These are phyloP conservation scores for Acanthacorydalis orientalis DNA, from an alignment of 2,888 invertebrate genomes.

Conservation along the genomic window DNA sequence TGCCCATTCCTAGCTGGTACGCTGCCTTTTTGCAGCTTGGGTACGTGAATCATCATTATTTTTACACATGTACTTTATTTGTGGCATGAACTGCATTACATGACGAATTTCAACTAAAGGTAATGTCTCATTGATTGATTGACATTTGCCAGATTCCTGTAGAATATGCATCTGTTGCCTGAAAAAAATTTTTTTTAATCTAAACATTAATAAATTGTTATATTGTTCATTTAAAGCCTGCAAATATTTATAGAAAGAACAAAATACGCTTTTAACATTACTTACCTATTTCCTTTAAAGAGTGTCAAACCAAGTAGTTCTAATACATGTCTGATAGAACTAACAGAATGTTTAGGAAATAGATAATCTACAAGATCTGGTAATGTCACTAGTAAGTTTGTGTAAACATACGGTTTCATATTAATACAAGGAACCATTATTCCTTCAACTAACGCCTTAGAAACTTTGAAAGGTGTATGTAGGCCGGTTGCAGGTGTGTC, in stretches of 20 bases:
- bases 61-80: constrained; percentile 71
- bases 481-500: constrained; percentile 48
- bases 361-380: constrained; percentile 66
- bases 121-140: constrained; percentile 50
- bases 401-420: constrained; percentile 67
- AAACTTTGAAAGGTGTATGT: constrained; percentile 62
- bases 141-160: constrained; percentile 58
- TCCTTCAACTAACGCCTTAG: constrained; percentile 64
- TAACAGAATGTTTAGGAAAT: constrained; percentile 59
- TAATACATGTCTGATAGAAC: constrained; percentile 61
- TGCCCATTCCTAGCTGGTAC: constrained; percentile 43
- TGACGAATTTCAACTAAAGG: constrained; percentile 70
- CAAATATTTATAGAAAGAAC: too few relatives aligned
- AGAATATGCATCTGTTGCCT: constrained; percentile 62
- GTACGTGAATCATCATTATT: constrained; percentile 25
- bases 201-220: constrained; percentile 5
- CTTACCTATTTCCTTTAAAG: constrained; percentile 71
- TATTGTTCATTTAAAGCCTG: too few relatives aligned
- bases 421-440: constrained; percentile 75
- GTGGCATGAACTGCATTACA: constrained; percentile 72
- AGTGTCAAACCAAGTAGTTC: constrained; percentile 65
- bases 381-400: constrained; percentile 66
- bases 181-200: constrained; percentile 10
- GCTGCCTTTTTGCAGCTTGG: constrained; percentile 30
- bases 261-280: constrained; percentile 13